phyloP scores from a whole-genome alignment of 2,113 vertebrate species.

The Microtus oregoni region DNA sequence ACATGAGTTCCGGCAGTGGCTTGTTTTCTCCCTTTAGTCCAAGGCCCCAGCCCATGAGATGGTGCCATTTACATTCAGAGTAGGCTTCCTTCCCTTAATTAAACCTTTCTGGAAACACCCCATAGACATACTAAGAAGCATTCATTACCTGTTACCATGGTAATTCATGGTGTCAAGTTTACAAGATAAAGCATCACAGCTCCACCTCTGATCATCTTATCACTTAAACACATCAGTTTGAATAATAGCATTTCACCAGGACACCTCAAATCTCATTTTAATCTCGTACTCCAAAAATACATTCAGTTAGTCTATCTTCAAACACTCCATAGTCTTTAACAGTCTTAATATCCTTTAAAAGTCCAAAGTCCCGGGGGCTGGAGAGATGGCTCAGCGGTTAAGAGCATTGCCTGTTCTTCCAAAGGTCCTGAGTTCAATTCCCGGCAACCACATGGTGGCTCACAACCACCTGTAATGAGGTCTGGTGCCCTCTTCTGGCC shows the following conservation, averaged over 20 bases:
- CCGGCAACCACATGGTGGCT: too few species aligned
- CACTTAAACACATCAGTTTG: not conserved
- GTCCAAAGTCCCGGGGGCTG: not conserved
- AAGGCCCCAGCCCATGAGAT: not conserved
- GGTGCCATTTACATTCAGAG: not conserved
- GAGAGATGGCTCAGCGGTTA: too few species aligned
- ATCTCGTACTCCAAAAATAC: not conserved
- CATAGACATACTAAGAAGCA: not conserved
- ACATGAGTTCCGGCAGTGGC: not conserved
- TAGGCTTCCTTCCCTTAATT: not conserved
- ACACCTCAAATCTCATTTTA: not conserved
- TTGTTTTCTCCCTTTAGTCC: not conserved
- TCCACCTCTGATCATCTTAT: not conserved
- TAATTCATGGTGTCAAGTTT: not conserved
- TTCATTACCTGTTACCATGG: not conserved
- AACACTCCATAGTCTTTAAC: not conserved
- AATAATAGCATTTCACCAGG: not conserved
- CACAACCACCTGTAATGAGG: too few species aligned
- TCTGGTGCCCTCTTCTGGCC: too few species aligned
- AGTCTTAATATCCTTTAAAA: not conserved
- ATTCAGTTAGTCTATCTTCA: not conserved
- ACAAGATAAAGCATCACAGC: not conserved
- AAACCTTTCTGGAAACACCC: not conserved
- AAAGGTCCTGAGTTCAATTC: too few species aligned
- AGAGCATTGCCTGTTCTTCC: too few species aligned